Evolutionary conservation across 2,797 vertebrate species (phyloP).

Genomic region (Paratrypauchen microcephalus): DNA sequence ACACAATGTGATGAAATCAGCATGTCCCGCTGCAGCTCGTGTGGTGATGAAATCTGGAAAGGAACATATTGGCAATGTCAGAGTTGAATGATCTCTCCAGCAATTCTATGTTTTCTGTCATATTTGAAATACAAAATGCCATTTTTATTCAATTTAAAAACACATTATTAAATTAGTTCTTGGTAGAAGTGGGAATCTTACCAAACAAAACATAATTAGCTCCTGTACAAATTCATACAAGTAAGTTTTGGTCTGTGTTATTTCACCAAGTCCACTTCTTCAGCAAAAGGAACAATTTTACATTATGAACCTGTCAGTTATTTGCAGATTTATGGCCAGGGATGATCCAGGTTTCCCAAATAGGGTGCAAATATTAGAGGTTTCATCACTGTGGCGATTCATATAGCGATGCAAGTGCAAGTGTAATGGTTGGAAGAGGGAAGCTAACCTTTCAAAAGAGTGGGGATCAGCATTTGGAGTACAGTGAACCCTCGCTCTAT

Average conservation of each 20-base stretch:
- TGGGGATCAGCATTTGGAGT: constrained; percentile 22
- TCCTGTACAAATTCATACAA: constrained; percentile 20
- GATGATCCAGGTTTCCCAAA: not conserved
- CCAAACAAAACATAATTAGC: not conserved
- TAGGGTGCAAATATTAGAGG: constrained; percentile 1
- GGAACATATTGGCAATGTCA: constrained; percentile 31
- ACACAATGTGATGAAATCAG: constrained; percentile 58
- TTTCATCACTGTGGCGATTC: constrained; percentile 8
- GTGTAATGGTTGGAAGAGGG: not conserved
- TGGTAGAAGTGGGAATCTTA: not conserved
- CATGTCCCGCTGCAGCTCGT: constrained; percentile 16
- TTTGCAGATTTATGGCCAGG: constrained; percentile 10
- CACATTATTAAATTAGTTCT: not conserved
- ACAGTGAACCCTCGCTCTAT: too few species aligned
- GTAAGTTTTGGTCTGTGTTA: constrained; percentile 14
- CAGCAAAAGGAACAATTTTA: constrained; percentile 56
- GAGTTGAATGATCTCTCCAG: constrained; percentile 35
- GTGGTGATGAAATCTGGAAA: constrained; percentile 46
- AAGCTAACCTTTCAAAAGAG: constrained; percentile 33
- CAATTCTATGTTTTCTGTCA: not conserved
- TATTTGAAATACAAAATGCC: not conserved
- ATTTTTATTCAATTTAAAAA: not conserved
- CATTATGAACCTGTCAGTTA: constrained; percentile 47
- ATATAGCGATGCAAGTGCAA: not conserved
- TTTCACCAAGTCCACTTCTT: constrained; percentile 40